Evolutionary conservation across 2,797 vertebrate species (phyloP).

Genomic region (Hemitrygon akajei): DNA sequence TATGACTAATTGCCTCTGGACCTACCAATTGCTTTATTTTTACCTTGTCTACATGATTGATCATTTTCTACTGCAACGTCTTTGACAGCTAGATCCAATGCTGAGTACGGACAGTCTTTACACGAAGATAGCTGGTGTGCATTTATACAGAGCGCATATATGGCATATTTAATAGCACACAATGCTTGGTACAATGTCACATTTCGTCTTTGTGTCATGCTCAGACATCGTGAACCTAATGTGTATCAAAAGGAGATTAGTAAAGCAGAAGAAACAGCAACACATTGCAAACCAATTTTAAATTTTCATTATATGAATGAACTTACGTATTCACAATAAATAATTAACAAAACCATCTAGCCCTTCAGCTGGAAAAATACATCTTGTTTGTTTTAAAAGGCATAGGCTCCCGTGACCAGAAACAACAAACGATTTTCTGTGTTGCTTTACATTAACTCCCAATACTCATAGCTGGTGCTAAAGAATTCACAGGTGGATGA

Average conservation of each 20-base stretch:
- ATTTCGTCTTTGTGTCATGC: conserved; percentile 62
- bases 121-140: conserved; percentile 64
- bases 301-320: background rate
- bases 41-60: conserved; percentile 46
- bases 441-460: background rate
- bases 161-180: conserved; percentile 89
- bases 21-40: background rate
- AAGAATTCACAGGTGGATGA: background rate
- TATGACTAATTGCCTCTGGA: background rate
- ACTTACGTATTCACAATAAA: background rate
- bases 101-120: conserved; percentile 51
- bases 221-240: conserved; percentile 40
- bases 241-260: background rate
- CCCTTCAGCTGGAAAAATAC: background rate
- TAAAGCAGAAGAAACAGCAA: background rate
- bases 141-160: conserved; percentile 84
- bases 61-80: conserved; percentile 44
- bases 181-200: conserved; percentile 78
- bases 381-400: background rate
- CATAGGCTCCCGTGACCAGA: background rate
- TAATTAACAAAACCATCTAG: background rate
- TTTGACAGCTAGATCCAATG: conserved; percentile 45
- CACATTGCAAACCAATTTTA: background rate
- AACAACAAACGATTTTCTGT: background rate
- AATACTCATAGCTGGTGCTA: background rate